Evolutionary conservation across 2,888 invertebrate species (phyloP), one percentile per base, ranked within the genome.

Genomic region (Melanchra persicariae): DNA sequence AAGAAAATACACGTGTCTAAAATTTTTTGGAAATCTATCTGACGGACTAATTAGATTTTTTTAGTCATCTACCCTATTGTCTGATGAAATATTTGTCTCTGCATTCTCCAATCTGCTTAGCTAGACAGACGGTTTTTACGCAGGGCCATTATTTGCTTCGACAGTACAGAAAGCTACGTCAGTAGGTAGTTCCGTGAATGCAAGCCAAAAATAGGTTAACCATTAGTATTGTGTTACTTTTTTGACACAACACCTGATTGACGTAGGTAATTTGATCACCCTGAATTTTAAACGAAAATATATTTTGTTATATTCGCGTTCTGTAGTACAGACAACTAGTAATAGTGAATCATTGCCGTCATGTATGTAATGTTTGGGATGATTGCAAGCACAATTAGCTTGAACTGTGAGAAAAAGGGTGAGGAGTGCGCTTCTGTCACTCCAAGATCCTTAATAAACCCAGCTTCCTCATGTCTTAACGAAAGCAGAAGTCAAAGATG

Each of bases 191-290:
- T n/a, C 47, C 40, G 26, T 26, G 30, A 22, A n/a, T 26, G 47
- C 22, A 52, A 43, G 52, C 24, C 26, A 45, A 60, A 43, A 60
- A 43, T 51, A 43, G 34, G 6, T 6, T 34, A 26, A 12, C 19
- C n/a, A 51, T 60, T 24, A 7, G 51, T 71, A 51, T 70, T 26
- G 37, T 45, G 37, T 68, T 68, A 49, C 30, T 43, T 43, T n/a
- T 43, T 60, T 43, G 30, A 70, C n/a, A 34, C 37, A 47, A 55
- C 10, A 22, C 17, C 4, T n/a, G 69, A 30, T 0, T 47, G 47
- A 40, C 15, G 26, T 40, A 19, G 19, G 17, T 17, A 24, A 47
- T 47, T 17, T 22, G 10, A 47, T n/a, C 12, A 49, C 17, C 40
- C 24, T 49, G 30, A 49, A 49, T 55, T n/a, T 45, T 34, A 69